phyloP scores from a whole-genome alignment of 2,113 vertebrate genomes.

The Pycnonotus jocosus region DNA sequence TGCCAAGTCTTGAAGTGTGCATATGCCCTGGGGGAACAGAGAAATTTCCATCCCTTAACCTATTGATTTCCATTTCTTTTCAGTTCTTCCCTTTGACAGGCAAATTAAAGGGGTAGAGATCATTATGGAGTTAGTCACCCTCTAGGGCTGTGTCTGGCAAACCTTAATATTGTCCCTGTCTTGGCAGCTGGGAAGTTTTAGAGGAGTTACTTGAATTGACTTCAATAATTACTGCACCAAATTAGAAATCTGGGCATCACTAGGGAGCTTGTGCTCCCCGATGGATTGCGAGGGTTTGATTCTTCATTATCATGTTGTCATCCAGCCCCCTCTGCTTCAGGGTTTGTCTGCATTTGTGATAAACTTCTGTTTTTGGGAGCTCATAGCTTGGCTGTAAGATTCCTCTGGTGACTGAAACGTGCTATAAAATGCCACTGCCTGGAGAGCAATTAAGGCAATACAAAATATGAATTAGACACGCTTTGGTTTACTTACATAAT shows the following conservation, averaged over 20 bases:
- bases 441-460: not conserved
- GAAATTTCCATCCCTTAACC: conserved; percentile 41
- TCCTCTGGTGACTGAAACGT: conserved; percentile 14
- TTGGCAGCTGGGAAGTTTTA: conserved; percentile 27
- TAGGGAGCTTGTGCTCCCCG: not conserved
- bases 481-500: not conserved
- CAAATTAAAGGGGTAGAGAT: conserved; percentile 59
- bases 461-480: not conserved
- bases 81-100: conserved; percentile 41
- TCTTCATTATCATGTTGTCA: conserved; percentile 56
- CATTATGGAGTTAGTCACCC: not conserved
- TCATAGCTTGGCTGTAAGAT: not conserved
- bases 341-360: conserved; percentile 5
- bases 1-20: conserved; percentile 8
- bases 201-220: conserved; percentile 11
- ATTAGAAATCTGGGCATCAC: not conserved
- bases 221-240: conserved; percentile 46
- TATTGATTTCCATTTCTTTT: conserved; percentile 56
- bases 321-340: not conserved
- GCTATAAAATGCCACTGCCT: not conserved
- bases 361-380: conserved; percentile 10
- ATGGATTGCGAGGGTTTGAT: not conserved
- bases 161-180: conserved; percentile 17
- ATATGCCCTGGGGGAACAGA: conserved; percentile 1
- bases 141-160: conserved; percentile 23